Percentiles rank a stretch among this genome's conserved stretches.
Conservation (phyloP, 2,888 invertebrate genomes). For the Cerastis leucographa region DNA sequence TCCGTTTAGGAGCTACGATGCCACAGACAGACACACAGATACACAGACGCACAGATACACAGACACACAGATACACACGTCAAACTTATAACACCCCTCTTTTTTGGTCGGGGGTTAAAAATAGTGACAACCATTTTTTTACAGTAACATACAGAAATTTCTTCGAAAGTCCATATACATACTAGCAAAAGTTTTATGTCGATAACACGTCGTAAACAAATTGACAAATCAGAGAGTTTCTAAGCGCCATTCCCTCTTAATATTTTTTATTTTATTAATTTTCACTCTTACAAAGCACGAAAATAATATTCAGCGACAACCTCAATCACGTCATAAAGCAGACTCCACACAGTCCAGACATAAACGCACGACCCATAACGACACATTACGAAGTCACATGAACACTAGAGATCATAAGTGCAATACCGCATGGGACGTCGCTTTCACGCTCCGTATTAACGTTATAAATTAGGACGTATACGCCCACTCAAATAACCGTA, state of each 20-base stretch:
- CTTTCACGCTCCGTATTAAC: slow-evolving; percentile 81
- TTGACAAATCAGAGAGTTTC: background rate
- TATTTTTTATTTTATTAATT: background rate
- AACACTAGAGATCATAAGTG: slow-evolving; percentile 60
- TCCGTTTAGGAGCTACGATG: too few relatives aligned
- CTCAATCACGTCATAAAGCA: slow-evolving; percentile 21
- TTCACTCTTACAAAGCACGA: background rate
- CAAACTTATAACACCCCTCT: too few relatives aligned
- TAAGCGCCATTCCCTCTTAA: background rate
- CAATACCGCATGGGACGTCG: slow-evolving; percentile 76
- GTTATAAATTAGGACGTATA: slow-evolving; percentile 89
- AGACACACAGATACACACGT: too few relatives aligned
- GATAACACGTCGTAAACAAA: too few relatives aligned
- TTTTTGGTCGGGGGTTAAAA: too few relatives aligned
- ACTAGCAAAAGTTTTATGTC: too few relatives aligned
- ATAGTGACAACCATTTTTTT: too few relatives aligned
- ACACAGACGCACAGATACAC: too few relatives aligned
- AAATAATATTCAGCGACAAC: slow-evolving; percentile 10
- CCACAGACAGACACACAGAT: too few relatives aligned
- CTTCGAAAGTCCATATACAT: too few relatives aligned
- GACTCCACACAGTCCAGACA: slow-evolving; percentile 25
- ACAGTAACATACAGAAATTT: too few relatives aligned
- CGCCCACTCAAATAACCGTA: slow-evolving; percentile 89
- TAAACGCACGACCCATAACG: slow-evolving; percentile 16
- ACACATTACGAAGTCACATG: slow-evolving; percentile 44